Base-by-base conservation (phyloP, 2,113 vertebrate species). In the Anoplopoma fimbria region DNA sequence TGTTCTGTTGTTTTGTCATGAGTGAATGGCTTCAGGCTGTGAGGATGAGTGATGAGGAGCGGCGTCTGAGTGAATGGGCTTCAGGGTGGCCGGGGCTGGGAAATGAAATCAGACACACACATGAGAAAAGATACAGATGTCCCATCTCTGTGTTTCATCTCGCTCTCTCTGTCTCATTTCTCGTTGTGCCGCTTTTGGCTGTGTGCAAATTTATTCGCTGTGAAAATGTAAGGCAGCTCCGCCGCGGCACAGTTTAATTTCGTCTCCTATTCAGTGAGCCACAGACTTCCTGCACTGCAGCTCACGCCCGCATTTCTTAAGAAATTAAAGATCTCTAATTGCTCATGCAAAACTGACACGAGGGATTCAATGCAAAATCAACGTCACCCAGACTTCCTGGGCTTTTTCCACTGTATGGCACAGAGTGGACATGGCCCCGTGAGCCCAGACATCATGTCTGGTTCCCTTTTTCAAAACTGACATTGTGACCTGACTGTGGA, bases 1-100 rank as follows among this genome's bases (percentile, higher is more conserved):
- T 85, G 82, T 85, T 81, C 79, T 84, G 82, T 89, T 78, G 87
- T 87, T 86, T 80, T 87, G 87, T 88, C 77, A 77, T 65, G 87
- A 84, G 85, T 68, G 58, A 83, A 58, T 69, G 81, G 55, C 89
- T 85, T 74, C 42, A 81, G 91, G 90, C 90, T 79, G 78, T 92
- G 88, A 87, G 70, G 81, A 76, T 87, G 90, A 93, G 78, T 67
- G 74, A 92, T 87, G 87, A 83, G 72, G 1, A 82, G 85, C 58
- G 2, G 40, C 9, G 85, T 79, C 78, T 75, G 81, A 82, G 58
- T 47, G 71, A 77, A 67, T n/a, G 67, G 67, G 76, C 86, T 87
- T 77, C 72, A 76, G 88, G 86, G 84, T 81, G 84, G 83, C 47
- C 38, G 4, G 69, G 60, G 25, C 40, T 71, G 75, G 73, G 69